Conservation (phyloP, 2,113 vertebrate species). For the Odontesthes bonariensis region DNA sequence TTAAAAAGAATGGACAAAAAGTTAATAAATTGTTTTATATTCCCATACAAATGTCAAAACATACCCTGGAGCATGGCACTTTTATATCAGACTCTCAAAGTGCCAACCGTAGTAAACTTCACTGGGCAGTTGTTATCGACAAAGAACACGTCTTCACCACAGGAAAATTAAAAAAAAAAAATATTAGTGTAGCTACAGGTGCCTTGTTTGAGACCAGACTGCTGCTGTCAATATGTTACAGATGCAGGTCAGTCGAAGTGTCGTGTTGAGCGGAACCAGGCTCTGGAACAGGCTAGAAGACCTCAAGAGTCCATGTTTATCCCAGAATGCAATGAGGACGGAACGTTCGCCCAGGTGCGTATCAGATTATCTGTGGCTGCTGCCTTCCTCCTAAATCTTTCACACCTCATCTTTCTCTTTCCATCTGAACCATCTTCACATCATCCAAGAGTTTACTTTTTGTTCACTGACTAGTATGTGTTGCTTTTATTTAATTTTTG, state of each 20-base stretch:
- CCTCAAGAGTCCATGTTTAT: conserved; percentile 96
- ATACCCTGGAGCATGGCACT: conserved; percentile 14
- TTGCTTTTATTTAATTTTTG: background rate
- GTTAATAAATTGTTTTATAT: background rate
- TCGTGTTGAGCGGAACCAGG: conserved; percentile 90
- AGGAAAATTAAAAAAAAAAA: background rate
- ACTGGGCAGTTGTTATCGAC: conserved; percentile 19
- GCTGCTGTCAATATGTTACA: conserved; percentile 63
- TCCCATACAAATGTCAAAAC: conserved; percentile 2
- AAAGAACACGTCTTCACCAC: conserved; percentile 13
- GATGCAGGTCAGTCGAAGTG: conserved; percentile 95
- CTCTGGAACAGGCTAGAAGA: conserved; percentile 91
- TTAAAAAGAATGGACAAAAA: background rate
- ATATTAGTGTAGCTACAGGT: conserved; percentile 3
- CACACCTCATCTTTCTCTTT: conserved; percentile 3
- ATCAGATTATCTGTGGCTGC: background rate
- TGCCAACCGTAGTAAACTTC: conserved; percentile 16
- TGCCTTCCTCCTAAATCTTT: conserved; percentile 19
- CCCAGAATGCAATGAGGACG: conserved; percentile 96
- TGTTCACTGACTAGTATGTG: background rate
- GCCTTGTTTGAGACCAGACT: conserved; percentile 25
- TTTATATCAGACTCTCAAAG: background rate
- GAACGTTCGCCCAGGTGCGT: conserved; percentile 94
- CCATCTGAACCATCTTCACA: conserved; percentile 1
- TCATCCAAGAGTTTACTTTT: background rate